Evolutionary conservation across 2,888 invertebrate species (phyloP), one percentile per base, ranked within the genome.

Genomic region (Thalpophila matura): DNA sequence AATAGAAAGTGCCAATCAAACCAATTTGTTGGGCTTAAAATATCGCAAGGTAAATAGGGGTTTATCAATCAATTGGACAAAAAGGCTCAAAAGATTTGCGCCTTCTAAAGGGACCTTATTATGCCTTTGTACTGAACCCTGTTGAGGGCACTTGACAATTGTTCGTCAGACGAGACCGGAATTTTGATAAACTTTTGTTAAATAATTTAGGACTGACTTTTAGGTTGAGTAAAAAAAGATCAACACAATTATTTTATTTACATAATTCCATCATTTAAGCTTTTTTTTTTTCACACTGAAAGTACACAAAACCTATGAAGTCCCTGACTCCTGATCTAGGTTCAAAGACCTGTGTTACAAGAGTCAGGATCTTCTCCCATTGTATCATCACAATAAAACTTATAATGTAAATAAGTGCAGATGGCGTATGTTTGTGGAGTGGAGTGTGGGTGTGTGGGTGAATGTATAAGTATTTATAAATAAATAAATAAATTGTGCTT

Each of bases 11-110:
- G 61, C 47, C 51, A 40, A 71, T 59, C 55, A 73, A 51, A 35
- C 12, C 31, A 45, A 53, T 61, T 42, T 50, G 40, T 60, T 33
- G 31, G 18, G 35, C 54, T 58, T 51, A 55, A 59, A 76, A 67
- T 56, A 63, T 43, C 53, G 47, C 57, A 53, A 58, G 63, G 47
- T 72, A 67, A 74, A 76, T 56, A 63, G 45, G 45, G 51, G 1
- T 53, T 27, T 26, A 50, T 57, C 73, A 33, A 76, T 63, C 59
- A 55, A 53, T 50, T 27, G 24, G 6, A 35, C 35, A 40, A 67
- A 67, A 59, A 51, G 53, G 20, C 24, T 67, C 54, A 38, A 62
- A 58, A 63, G 75, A 62, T 72, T 60, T 67, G 40, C 26, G 70
- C 58, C 47, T 43, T 51, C 20, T 43, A 71, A 42, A 54, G 46